A percentile compares a stretch with the other conserved stretches of the same genome.
These are phyloP conservation scores for Mythimna albipuncta DNA, from an alignment of 2,888 invertebrate genomes.

Conservation along the genomic window DNA sequence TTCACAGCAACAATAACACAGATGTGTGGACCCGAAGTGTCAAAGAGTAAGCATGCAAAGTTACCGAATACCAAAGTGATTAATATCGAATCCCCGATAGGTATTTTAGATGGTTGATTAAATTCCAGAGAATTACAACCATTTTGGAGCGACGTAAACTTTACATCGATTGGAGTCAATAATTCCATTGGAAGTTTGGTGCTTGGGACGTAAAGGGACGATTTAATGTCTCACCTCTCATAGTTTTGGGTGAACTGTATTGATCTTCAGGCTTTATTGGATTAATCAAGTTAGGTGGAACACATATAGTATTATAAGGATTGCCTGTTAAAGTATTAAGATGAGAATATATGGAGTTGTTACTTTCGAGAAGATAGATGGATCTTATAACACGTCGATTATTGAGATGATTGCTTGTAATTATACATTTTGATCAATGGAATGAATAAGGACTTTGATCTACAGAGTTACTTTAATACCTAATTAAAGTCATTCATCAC, in stretches of 20 bases:
- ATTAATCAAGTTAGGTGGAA: conserved; percentile 45
- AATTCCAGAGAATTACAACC: conserved; percentile 80
- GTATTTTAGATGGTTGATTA: conserved; percentile 85
- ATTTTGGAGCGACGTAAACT: conserved; percentile 81
- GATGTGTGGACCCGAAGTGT: conserved; percentile 68
- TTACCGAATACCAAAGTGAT: conserved; percentile 60
- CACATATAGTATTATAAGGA: conserved; percentile 25
- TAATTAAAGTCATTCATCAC: not conserved
- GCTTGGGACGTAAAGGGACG: conserved; percentile 62
- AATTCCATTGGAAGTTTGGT: conserved; percentile 77
- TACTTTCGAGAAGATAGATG: conserved; percentile 30
- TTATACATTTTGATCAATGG: conserved; percentile 19
- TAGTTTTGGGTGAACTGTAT: conserved; percentile 52
- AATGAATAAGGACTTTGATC: conserved; percentile 11
- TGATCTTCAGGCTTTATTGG: conserved; percentile 57
- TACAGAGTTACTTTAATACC: not conserved
- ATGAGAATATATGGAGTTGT: conserved; percentile 7
- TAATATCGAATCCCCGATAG: conserved; percentile 77
- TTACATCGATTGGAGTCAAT: conserved; percentile 83
- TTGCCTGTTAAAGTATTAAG: conserved; percentile 49
- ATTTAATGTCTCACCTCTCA: conserved; percentile 64
- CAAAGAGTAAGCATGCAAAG: conserved; percentile 69
- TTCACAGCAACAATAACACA: conserved; percentile 65
- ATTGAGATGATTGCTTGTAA: conserved; percentile 19
- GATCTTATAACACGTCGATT: conserved; percentile 27